Conservation (phyloP, 2,888 invertebrate species). For the Eilema griseolum region DNA sequence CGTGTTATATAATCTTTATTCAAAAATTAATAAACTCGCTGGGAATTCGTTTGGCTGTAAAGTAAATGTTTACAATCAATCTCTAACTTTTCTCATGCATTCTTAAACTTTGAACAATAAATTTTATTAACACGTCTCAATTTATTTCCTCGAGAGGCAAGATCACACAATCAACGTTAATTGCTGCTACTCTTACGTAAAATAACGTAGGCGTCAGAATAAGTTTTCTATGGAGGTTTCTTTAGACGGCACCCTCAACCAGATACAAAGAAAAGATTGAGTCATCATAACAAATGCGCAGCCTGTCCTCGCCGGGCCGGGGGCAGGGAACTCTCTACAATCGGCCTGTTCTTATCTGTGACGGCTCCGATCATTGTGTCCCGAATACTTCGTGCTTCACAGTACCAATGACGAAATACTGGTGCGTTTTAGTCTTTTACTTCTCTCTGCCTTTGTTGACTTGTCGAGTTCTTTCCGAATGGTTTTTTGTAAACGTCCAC, state of each 20-base stretch:
- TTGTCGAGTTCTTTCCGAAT: conserved; percentile 78
- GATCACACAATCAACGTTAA: conserved; percentile 79
- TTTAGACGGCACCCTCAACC: conserved; percentile 65
- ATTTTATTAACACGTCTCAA: conserved; percentile 84
- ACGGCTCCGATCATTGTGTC: conserved; percentile 81
- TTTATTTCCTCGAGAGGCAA: conserved; percentile 70
- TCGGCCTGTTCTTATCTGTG: conserved; percentile 82
- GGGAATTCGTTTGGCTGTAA: conserved; percentile 64
- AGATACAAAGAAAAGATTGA: conserved; percentile 83
- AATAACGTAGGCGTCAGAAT: conserved; percentile 66
- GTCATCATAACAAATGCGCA: conserved; percentile 86
- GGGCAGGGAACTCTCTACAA: conserved; percentile 78
- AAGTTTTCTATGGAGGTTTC: conserved; percentile 62
- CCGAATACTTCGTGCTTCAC: conserved; percentile 77
- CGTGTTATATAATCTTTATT: conserved; percentile 63
- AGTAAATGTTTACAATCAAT: conserved; percentile 72
- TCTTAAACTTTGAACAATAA: conserved; percentile 75
- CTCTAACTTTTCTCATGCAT: conserved; percentile 74
- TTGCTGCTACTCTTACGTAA: conserved; percentile 81
- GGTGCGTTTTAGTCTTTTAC: conserved; percentile 79
- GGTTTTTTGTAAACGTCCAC: conserved; percentile 78
- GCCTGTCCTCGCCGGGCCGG: conserved; percentile 65
- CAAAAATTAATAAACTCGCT: conserved; percentile 63
- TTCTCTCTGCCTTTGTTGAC: conserved; percentile 79
- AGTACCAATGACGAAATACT: conserved; percentile 79